Conservation (phyloP, 1,140 invertebrate species). For the Caenorhabditis tropicalis region DNA sequence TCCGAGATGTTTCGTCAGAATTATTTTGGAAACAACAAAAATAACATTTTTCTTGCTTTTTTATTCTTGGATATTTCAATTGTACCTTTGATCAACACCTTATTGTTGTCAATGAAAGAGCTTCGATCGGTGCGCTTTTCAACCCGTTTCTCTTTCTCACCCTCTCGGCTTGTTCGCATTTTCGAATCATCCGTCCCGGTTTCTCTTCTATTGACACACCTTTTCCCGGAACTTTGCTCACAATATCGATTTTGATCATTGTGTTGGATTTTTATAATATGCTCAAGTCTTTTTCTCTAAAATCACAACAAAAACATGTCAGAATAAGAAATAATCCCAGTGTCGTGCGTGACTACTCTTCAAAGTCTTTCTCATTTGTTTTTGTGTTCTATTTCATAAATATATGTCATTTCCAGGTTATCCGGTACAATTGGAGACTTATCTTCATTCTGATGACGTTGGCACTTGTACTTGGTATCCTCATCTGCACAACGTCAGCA, state of each 20-base stretch:
- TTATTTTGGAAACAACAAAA: neutral
- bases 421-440: conserved; percentile 32
- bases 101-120: conserved; percentile 24
- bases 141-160: neutral
- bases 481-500: conserved; percentile 45
- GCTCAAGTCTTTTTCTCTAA: too few relatives aligned
- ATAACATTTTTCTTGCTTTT: neutral
- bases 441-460: conserved; percentile 39
- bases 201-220: conserved; percentile 4
- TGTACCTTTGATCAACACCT: conserved; percentile 10
- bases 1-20: too few relatives aligned
- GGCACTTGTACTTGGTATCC: conserved; percentile 25
- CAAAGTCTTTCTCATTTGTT: neutral
- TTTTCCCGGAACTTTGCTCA: neutral
- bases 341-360: neutral
- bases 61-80: neutral
- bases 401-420: neutral
- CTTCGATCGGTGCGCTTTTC: neutral
- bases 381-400: neutral
- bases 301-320: too few relatives aligned
- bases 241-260: neutral
- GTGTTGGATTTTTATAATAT: too few relatives aligned
- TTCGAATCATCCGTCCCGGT: neutral
- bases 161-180: neutral
- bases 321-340: neutral